Evolutionary conservation across 1,140 invertebrate genomes (phyloP), one percentile per base, ranked within the genome.

Genomic region (Formica exsecta): DNA sequence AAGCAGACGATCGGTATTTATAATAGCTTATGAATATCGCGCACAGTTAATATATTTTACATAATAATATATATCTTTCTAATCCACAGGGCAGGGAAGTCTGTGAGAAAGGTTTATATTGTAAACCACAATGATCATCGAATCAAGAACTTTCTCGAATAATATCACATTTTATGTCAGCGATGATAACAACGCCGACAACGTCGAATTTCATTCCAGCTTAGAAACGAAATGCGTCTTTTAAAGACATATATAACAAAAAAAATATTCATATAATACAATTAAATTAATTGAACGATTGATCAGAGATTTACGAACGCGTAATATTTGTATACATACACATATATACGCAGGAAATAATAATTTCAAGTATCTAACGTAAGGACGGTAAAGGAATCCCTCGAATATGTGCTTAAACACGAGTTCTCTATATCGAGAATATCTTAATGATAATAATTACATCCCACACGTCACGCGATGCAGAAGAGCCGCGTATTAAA

Each of bases 101-200:
- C 76, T 48, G 68, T 19, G 19, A 74, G 38, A 48, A 22, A 80
- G 32, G 70, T 70, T 38, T 25, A 36, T 66, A 68, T 77, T 65
- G 25, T 59, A n/a, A 70, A 70, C 22, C 36, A 59, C 48, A 80
- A 70, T 80, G 64, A 80, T 65, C 48, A 51, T 51, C 51, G 48
- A 80, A 80, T 36, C 65, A 80, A 80, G 57, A 41, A 70, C 36
- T 41, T 57, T 70, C 65, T 57, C 62, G 77, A 70, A 80, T 70
- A 83, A 83, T 83, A 83, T 83, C 79, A 83, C 79, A 83, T 73
- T 83, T 83, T 74, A 83, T 61, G 38, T 32, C 79, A 36, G 66
- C 79, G 41, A 6, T 29, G 22, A 61, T 48, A 81, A 25, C 54
- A 71, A 19, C 29, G 70, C 70, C 48, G 44, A 32, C 68, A 73